Percentiles rank a stretch among this genome's conserved stretches.
Evolutionary conservation across 2,113 vertebrate genomes (phyloP).

Genomic region (Epinephelus cyanopodus): DNA sequence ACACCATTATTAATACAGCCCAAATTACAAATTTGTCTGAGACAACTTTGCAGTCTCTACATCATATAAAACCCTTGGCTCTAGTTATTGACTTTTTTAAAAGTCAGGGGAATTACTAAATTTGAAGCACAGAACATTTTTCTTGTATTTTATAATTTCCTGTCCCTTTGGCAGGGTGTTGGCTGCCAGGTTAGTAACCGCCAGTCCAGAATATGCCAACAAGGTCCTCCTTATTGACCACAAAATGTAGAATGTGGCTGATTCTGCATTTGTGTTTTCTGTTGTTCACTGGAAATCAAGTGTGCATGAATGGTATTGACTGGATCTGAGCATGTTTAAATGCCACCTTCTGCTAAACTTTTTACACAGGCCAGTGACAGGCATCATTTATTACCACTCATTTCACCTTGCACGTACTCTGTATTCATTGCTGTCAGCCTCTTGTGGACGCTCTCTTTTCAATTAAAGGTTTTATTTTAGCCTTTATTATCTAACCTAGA

Average conservation of each 20-base stretch:
- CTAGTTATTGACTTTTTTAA: not conserved
- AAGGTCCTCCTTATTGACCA: not conserved
- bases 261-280: not conserved
- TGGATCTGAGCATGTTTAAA: not conserved
- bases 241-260: not conserved
- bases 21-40: no score
- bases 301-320: not conserved
- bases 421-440: not conserved
- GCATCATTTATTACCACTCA: not conserved
- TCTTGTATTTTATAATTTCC: not conserved
- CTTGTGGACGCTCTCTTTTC: slow-evolving; percentile 5
- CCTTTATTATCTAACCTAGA: slow-evolving; percentile 48
- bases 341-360: not conserved
- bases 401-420: slow-evolving; percentile 8
- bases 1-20: no score
- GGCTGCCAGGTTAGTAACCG: not conserved
- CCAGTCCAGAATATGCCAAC: not conserved
- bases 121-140: not conserved
- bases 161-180: not conserved
- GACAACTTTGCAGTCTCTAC: no score
- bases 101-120: not conserved
- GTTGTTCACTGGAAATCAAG: not conserved
- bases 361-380: slow-evolving; percentile 7
- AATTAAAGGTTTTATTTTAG: slow-evolving; percentile 30
- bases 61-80: no score